A percentile compares a stretch with the other conserved stretches of the same genome.
These are phyloP conservation scores for Boulengerochromis microlepis DNA, from an alignment of 2,113 vertebrate genomes.

Conservation along the genomic window DNA sequence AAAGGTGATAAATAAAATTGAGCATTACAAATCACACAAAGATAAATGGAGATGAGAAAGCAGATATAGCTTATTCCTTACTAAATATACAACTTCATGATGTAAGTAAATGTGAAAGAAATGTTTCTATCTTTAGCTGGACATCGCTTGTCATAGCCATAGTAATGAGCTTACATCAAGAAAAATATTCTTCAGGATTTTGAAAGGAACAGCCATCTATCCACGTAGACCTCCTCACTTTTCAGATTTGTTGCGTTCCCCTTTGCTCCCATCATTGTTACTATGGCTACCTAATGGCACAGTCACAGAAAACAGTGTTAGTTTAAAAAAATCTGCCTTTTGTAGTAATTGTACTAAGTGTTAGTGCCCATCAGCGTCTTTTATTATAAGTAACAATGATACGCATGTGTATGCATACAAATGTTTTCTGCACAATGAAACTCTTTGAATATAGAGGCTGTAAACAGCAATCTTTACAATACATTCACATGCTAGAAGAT, in stretches of 20 bases:
- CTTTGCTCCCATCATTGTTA: not conserved
- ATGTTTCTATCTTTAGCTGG: not conserved
- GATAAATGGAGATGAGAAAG: not conserved
- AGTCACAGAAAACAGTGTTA: not conserved
- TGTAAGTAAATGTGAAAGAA: not conserved
- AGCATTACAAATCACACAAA: not conserved
- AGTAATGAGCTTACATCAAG: not conserved
- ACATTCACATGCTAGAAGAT: not conserved
- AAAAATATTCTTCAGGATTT: not conserved
- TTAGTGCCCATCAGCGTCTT: not conserved
- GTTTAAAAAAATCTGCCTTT: not conserved
- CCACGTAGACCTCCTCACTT: not conserved
- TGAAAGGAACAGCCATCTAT: not conserved
- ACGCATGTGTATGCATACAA: too few relatives aligned
- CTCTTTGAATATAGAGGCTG: not conserved
- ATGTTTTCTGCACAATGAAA: rapidly evolving
- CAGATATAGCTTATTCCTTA: not conserved
- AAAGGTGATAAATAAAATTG: not conserved
- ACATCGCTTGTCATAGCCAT: not conserved
- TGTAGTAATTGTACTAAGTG: not conserved
- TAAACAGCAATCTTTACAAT: not conserved
- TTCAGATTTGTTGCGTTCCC: not conserved
- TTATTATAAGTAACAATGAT: not conserved
- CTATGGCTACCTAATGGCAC: not conserved
- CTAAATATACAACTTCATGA: not conserved